Base-by-base conservation (phyloP, 2,888 invertebrate species). In the Pheosia gnoma region DNA sequence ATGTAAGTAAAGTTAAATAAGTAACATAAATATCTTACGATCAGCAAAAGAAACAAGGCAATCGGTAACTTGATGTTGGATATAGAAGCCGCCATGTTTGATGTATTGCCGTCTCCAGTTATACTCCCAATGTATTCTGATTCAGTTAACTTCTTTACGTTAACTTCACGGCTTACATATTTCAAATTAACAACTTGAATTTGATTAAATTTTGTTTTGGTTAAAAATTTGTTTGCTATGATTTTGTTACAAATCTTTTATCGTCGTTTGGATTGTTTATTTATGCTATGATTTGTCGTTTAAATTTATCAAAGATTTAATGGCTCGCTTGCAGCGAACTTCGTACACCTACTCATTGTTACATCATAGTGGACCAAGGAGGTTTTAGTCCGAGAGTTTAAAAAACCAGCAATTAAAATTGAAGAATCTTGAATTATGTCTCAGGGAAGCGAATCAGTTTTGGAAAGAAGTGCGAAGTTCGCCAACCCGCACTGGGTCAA, bases 191-290 rank as follows among this genome's bases (percentile, higher is more conserved):
- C 13, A 69, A 38, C 54, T 60, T 55, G 41, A 58, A 60, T 65
- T 63, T 58, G 7, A 57, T 67, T 71, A 63, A 54, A 52, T 61
- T 60, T 66, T 69, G 65, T 66, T 72, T 67, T 64, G 62, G 9
- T 61, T 63, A 9, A 2, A 38, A 60, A 56, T 65, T 74, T 25
- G 25, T 47, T 55, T 63, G 58, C 63, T 53, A 25, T 56, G 45
- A 45, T 10, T 45, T 45, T 45, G 45, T 45, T 45, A 45, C 11
- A 10, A 9, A 45, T 10, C 4, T 8, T 41, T 45, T 45, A 45
- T 45, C 45, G 4, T 25, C 25, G 25, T 25, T 25, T 2, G 25
- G 25, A 25, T 25, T 25, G 25, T 25, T 25, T 25, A 25, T 25
- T 25, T 25, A 25, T 25, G 25, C 25, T 25, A 25, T 25, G 25